Evolutionary conservation across 1,140 invertebrate species (phyloP), one percentile per base, ranked within the genome.

Genomic region (Muscidifurax raptorellus): DNA sequence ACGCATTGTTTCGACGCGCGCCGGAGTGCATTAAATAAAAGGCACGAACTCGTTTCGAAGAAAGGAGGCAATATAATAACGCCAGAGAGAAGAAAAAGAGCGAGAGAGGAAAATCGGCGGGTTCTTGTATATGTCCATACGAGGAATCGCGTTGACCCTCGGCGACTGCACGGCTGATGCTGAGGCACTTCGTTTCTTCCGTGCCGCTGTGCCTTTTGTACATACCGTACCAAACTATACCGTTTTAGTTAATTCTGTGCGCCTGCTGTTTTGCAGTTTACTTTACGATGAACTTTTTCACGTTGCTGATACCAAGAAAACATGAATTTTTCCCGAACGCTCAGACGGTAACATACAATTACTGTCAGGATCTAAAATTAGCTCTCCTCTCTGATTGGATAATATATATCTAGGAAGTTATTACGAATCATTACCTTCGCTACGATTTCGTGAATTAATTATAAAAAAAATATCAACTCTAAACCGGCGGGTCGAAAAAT

Each of bases 1-100:
- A 83, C 85, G 87, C 86, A 90, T 90, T 90, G 89, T 90, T 89
- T 88, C 85, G 85, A 83, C 80, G 87, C 85, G 71, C 47, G 82
- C 87, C 87, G 86, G 86, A 22, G 15, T 3, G 87, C 86, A 90
- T 89, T 87, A 87, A 87, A 87, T 86, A 88, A 89, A 89, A 76
- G 74, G 74, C 71, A 32, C n/a, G 88, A 72, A 72, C 71, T 88
- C 87, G 89, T 90, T 89, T 84, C 85, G 77, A 85, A 80, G 74
- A 77, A 87, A 83, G 69, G 85, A 75, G 81, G 86, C 1, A 78
- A 75, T 76, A 82, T 47, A 76, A 59, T 59, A 59, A 59, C 52
- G 52, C 22, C 5, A 59, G 52, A 47, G 44, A 47, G 44, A 47
- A 64, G 78, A 86, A 66, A 85, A 85, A 84, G 80, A 89, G 86